A percentile compares a stretch with the other conserved stretches of the same genome.
Conservation (phyloP, 2,797 vertebrate species). For the Cyclura pinguis region DNA sequence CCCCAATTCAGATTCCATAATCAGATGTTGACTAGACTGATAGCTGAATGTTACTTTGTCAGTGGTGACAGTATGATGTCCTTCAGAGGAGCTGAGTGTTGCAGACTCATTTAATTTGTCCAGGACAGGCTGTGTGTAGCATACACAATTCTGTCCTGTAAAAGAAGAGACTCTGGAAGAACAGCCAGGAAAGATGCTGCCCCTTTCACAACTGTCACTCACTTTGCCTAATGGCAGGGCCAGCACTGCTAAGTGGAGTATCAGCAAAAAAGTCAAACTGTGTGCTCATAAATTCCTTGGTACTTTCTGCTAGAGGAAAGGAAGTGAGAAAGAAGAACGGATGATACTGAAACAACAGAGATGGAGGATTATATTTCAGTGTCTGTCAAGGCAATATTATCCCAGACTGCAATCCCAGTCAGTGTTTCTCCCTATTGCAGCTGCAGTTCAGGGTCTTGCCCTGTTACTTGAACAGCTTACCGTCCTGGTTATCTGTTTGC, state of each 20-base stretch:
- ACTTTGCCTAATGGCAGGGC: not conserved
- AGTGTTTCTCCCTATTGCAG: not conserved
- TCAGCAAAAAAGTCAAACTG: not conserved
- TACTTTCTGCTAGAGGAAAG: not conserved
- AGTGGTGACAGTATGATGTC: not conserved
- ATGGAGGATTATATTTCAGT: not conserved
- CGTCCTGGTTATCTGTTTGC: not conserved
- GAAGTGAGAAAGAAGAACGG: not conserved
- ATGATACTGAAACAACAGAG: not conserved
- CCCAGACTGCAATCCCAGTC: not conserved
- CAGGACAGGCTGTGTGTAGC: not conserved
- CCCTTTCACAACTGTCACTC: not conserved
- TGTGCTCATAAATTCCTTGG: not conserved
- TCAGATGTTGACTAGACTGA: not conserved
- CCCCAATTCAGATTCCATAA: not conserved
- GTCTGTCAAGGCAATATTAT: not conserved
- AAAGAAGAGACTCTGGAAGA: not conserved
- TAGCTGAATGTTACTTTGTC: not conserved
- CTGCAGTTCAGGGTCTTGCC: not conserved
- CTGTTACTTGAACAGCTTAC: not conserved
- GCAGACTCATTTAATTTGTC: not conserved
- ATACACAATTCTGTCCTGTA: no score
- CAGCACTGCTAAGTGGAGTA: not conserved
- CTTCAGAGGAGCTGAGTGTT: not conserved
- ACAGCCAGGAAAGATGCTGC: not conserved